Evolutionary conservation across 2,113 vertebrate genomes (phyloP).

Genomic region (Scopus umbretta): DNA sequence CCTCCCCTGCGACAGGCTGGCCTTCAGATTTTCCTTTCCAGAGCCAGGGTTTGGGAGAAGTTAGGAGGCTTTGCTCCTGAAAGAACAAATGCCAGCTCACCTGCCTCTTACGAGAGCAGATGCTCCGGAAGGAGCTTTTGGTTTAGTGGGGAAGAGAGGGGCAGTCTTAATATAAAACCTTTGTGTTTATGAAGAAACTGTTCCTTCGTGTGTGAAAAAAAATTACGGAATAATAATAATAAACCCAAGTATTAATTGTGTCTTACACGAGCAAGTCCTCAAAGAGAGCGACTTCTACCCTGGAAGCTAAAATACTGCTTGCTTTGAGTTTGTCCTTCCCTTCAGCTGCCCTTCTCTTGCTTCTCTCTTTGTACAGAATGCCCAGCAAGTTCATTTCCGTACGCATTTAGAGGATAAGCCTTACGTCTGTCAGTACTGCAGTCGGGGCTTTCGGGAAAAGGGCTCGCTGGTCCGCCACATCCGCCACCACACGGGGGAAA

Average conservation of each 20-base stretch:
- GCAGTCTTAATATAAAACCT: neutral
- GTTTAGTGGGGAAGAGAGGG: neutral
- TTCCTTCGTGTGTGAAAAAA: neutral
- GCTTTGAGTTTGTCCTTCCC: accelerated
- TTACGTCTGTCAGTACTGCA: constrained; percentile 87
- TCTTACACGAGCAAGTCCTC: neutral
- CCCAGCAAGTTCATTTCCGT: constrained; percentile 93
- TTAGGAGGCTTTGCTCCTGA: neutral
- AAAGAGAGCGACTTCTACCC: neutral
- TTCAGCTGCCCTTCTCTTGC: neutral
- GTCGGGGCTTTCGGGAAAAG: constrained; percentile 92
- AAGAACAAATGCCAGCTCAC: neutral
- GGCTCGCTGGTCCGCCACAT: constrained; percentile 93
- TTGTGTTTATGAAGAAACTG: neutral
- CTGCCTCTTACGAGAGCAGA: neutral
- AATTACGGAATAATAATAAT: no score
- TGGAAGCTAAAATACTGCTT: neutral
- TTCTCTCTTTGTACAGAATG: constrained; percentile 76
- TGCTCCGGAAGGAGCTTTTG: neutral
- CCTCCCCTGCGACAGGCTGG: no score
- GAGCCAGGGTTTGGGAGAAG: neutral
- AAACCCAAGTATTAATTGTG: accelerated
- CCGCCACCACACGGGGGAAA: constrained; percentile 95
- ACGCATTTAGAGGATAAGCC: constrained; percentile 92
- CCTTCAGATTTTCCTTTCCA: neutral